Percentiles rank a stretch among this genome's conserved stretches.
These are phyloP conservation scores for Calephelis virginiensis DNA, from an alignment of 1,140 invertebrate genomes.

Conservation along the genomic window DNA sequence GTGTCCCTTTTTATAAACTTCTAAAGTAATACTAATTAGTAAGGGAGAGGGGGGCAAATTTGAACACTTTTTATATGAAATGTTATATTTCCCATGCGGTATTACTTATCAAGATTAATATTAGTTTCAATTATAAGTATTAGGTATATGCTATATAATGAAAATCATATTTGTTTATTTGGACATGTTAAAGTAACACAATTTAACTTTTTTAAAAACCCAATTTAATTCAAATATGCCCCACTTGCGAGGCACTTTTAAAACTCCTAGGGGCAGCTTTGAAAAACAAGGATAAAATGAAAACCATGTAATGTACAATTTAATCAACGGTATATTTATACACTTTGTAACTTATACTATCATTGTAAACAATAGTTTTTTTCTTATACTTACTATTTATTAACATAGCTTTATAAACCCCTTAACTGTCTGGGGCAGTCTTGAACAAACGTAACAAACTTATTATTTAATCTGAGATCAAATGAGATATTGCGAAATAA, in stretches of 20 bases:
- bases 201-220: conserved; percentile 8
- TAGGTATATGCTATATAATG: no score
- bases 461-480: no score
- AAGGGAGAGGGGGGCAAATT: no score
- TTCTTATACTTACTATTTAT: conserved; percentile 3
- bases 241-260: conserved; percentile 2
- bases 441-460: no score
- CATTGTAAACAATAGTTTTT: neutral
- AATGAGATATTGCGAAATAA: no score
- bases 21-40: no score
- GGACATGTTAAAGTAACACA: neutral
- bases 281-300: conserved; percentile 5
- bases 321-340: conserved; percentile 12
- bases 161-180: conserved; percentile 2
- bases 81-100: no score
- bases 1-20: no score
- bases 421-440: conserved; percentile 10
- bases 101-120: no score
- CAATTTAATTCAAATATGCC: conserved; percentile 6
- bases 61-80: no score
- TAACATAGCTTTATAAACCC: conserved; percentile 5
- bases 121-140: no score
- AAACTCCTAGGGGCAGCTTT: conserved; percentile 5
- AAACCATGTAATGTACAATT: conserved; percentile 4
- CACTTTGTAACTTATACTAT: neutral